Base-by-base conservation (phyloP, 2,888 invertebrate species). In the Pimpla rufipes region DNA sequence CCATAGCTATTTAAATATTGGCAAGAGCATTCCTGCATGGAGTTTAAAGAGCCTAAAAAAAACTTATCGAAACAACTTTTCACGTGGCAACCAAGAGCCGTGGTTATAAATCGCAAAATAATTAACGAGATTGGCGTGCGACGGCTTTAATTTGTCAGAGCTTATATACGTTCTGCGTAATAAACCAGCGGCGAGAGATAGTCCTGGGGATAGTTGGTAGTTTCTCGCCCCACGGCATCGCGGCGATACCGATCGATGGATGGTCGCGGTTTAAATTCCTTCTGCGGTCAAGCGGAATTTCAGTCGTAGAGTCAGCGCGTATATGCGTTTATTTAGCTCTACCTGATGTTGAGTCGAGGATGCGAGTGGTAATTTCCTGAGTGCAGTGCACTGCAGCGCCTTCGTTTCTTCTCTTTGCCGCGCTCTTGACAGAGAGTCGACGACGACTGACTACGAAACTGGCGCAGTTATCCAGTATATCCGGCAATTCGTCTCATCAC, bases 261-360 rank as follows among this genome's bases (percentile, higher is more conserved):
- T 75, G 40, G 40, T 78, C 71, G 77, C 79, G 74, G 79, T 84
- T 71, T 84, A 75, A 81, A 86, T 84, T 85, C 84, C 83, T 79
- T 78, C 79, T 84, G 85, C 80, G 88, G 87, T 86, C 85, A 75
- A 83, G 79, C 81, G 88, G 86, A 86, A 87, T 88, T 86, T 81
- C 84, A 84, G 66, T 75, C 73, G 76, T 78, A 73, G 79, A 79
- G 79, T 74, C 81, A 23, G 67, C 35, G 67, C 35, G 35, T 42
- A 57, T 75, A 35, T 64, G 62, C 29, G 67, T 62, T 68, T 29
- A 57, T 62, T 68, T 29, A 57, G 66, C 57, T 66, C 23, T 64
- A 18, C 52, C 74, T 62, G 50, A 50, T 70, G 57, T 59, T 37
- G 59, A 67, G 74, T 74, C 74, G 68, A 74, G 71, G 83, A 76